Conservation (phyloP, 2,797 vertebrate genomes). For the Alauda arvensis region DNA sequence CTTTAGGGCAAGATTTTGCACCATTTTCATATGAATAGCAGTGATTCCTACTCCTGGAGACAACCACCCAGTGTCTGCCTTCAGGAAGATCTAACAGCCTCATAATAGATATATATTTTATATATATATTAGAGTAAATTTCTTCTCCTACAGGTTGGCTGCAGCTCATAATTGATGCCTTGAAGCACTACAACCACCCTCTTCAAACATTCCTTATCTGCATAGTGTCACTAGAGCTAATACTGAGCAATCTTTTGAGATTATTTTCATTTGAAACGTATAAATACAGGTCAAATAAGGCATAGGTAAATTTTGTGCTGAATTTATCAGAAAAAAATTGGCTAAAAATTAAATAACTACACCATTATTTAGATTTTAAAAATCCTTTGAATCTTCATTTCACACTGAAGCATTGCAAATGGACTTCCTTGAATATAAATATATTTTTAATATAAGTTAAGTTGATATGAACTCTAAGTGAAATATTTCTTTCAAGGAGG, state of each 20-base stretch:
- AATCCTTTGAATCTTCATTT: neutral
- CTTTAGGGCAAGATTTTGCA: slow-evolving; percentile 58
- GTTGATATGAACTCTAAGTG: neutral
- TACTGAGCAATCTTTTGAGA: neutral
- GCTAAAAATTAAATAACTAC: neutral
- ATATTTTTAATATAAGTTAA: neutral
- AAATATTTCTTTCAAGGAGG: neutral
- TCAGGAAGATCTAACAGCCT: neutral
- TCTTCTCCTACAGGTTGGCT: neutral
- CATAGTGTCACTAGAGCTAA: neutral
- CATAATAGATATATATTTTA: neutral
- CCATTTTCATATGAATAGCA: slow-evolving; percentile 42
- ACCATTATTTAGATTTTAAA: neutral
- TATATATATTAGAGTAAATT: neutral
- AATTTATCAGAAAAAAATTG: neutral
- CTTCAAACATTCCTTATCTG: neutral
- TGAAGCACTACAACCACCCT: neutral
- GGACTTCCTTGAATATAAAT: neutral
- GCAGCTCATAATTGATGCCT: neutral
- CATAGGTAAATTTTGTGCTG: neutral
- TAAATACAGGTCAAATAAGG: neutral
- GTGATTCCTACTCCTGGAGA: neutral
- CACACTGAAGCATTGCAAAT: neutral
- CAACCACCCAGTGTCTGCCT: neutral
- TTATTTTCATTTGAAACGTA: neutral